These are phyloP conservation scores for Drosophila sordidapex DNA, from an alignment of 2,888 invertebrate species.

Conservation along the genomic window DNA sequence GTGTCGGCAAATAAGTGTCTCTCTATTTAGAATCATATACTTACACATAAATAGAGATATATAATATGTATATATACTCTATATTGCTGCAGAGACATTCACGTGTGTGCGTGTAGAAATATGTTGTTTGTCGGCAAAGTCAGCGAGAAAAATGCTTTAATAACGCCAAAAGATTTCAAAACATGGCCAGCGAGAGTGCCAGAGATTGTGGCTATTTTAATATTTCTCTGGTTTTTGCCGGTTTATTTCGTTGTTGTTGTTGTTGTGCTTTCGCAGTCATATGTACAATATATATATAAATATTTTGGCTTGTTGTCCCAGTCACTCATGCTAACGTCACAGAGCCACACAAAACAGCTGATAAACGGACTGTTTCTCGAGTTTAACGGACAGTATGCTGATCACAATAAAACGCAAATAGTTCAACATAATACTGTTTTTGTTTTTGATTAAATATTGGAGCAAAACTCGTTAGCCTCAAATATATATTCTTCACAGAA, in stretches of 20 bases:
- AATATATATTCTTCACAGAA: not conserved
- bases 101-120: slow-evolving; percentile 38
- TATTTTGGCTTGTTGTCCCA: slow-evolving; percentile 11
- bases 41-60: not conserved
- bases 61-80: not conserved
- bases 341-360: slow-evolving; percentile 37
- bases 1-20: slow-evolving; percentile 40
- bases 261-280: slow-evolving; percentile 33
- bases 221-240: slow-evolving; percentile 70
- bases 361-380: not conserved
- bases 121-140: slow-evolving; percentile 45
- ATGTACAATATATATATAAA: not conserved
- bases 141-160: slow-evolving; percentile 59
- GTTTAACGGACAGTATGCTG: slow-evolving; percentile 17
- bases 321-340: slow-evolving; percentile 23
- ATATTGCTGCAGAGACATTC: slow-evolving; percentile 3
- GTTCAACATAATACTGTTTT: not conserved
- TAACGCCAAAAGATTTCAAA: slow-evolving; percentile 71
- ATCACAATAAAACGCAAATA: not conserved
- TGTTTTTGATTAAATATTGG: not conserved
- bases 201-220: slow-evolving; percentile 61
- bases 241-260: slow-evolving; percentile 48
- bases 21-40: slow-evolving; percentile 10
- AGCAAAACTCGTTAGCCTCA: not conserved
- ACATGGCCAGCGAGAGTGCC: slow-evolving; percentile 41